Evolutionary conservation across 1,140 invertebrate genomes (phyloP), one percentile per base, ranked within the genome.

Genomic region (Zaprionus davidi): DNA sequence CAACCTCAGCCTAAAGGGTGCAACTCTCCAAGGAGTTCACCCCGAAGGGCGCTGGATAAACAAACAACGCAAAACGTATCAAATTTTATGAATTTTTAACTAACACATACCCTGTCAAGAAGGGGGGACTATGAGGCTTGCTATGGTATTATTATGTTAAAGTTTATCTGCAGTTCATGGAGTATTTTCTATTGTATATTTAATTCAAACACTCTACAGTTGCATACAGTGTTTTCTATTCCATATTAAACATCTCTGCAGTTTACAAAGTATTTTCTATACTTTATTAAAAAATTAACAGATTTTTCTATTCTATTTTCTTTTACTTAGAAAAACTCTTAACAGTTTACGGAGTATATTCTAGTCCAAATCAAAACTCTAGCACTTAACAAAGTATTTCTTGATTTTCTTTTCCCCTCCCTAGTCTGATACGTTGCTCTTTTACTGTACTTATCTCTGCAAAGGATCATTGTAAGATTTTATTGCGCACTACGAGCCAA

Each of bases 81-180:
- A 56, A 5, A 76, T 68, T 79, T 70, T 73, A 67, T 81, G 78
- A 78, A 84, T 83, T 70, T 64, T 28, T 60, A 80, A 83, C 70
- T 64, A 26, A 24, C 15, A 24, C 20, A 67, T 70, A 67, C 38
- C 59, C 46, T 24, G 55, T 51, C 34, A 7, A 28, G 20, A 22
- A 22, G 20, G 1, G 20, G n/a, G 17, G 31, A 31, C 31, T 31
- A 11, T 11, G 31, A 31, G 31, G 31, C 2, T 31, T 34, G 31
- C 31, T 11, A 0, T 34, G 9, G 7, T 11, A 3, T 34, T 34
- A 34, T 11, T 34, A 3, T 11, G 0, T 0, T 34, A 11, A 34
- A 0, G 31, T 34, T 11, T 34, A 0, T 34, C 3, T 3, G 31
- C 0, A 34, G 31, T 11, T 34, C 9, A 34, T 0, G 0, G 9